Evolutionary conservation across 2,888 invertebrate genomes (phyloP).

Genomic region (Drosophila recens): DNA sequence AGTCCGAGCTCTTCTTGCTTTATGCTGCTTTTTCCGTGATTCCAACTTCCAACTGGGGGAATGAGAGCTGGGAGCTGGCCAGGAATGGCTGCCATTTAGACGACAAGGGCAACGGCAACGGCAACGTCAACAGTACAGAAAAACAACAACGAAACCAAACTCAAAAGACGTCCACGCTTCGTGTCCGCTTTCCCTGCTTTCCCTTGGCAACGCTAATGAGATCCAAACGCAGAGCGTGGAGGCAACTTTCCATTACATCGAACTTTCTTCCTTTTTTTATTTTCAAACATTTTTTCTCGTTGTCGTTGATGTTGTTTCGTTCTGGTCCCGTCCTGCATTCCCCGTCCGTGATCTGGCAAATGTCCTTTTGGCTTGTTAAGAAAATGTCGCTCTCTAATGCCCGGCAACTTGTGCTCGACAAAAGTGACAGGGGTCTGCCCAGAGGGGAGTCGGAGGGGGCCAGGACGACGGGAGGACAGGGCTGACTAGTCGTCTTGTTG

Average conservation of each 20-base stretch:
- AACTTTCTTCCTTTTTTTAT: conserved; percentile 43
- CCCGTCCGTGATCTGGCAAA: conserved; percentile 58
- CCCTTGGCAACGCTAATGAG: conserved; percentile 82
- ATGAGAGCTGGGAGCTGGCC: conserved; percentile 23
- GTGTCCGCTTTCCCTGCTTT: conserved; percentile 17
- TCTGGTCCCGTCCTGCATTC: conserved; percentile 15
- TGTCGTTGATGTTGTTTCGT: conserved; percentile 62
- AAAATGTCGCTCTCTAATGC: conserved; percentile 80
- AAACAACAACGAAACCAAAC: conserved; percentile 13
- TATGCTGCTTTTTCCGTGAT: conserved; percentile 33
- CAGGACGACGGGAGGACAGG: conserved; percentile 19
- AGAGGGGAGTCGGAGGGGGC: not conserved
- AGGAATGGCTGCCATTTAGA: conserved; percentile 67
- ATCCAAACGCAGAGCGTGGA: conserved; percentile 65
- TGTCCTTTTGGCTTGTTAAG: conserved; percentile 80
- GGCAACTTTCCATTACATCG: conserved; percentile 75
- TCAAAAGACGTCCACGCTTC: conserved; percentile 54
- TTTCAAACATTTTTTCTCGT: conserved; percentile 24
- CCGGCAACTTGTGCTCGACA: conserved; percentile 38
- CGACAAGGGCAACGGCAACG: conserved; percentile 51
- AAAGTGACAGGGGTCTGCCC: conserved; percentile 23
- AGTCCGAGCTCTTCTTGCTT: conserved; percentile 36
- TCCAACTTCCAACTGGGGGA: conserved; percentile 3
- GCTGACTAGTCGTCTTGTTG: conserved; percentile 47
- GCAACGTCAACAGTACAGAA: conserved; percentile 40